Evolutionary conservation across 2,113 vertebrate genomes (phyloP), one percentile per base, ranked within the genome.

Genomic region (Menura novaehollandiae): DNA sequence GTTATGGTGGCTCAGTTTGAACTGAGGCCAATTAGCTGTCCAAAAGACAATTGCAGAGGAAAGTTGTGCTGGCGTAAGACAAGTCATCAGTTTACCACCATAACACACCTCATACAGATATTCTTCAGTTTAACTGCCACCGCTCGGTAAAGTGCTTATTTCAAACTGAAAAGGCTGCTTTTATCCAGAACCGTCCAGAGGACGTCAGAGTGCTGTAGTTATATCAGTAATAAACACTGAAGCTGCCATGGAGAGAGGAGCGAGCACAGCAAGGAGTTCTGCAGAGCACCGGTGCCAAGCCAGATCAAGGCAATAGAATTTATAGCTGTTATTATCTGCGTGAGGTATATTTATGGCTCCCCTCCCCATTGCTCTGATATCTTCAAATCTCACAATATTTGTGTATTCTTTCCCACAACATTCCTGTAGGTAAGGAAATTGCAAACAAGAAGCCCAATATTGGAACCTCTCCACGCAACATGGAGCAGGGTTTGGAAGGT

Each of bases 281-380:
- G 78, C 75, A 68, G 81, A 52, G 69, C 1, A 0, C 76, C 0
- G 0, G 55, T 91, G 78, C 94, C 93, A 95, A 95, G 86, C 73
- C 89, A 91, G 91, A 96, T 89, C 64, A 89, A 91, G 91, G 91
- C 80, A 95, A 49, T 39, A 95, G 86, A 89, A 85, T 97, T 95
- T 97, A 95, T 67, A 77, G 93, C 85, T 1, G 0, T 47, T 94
- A 85, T 96, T 97, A 96, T 96, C 90, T 86, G 60, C 1, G 1
- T 72, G 88, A 95, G 93, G 82, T 93, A 59, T 91, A 93, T 96
- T 96, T 96, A 94, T 53, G 79, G 43, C 78, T 93, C 93, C 86
- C 68, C 51, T 95, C 74, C 89, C 52, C 58, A 13, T 59, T 85
- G 69, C 88, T 80, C 75, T 71, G 88, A 33, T 93, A 92, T 89